Base-by-base conservation (phyloP, 2,888 invertebrate genomes). In the Orthosia gracilis region DNA sequence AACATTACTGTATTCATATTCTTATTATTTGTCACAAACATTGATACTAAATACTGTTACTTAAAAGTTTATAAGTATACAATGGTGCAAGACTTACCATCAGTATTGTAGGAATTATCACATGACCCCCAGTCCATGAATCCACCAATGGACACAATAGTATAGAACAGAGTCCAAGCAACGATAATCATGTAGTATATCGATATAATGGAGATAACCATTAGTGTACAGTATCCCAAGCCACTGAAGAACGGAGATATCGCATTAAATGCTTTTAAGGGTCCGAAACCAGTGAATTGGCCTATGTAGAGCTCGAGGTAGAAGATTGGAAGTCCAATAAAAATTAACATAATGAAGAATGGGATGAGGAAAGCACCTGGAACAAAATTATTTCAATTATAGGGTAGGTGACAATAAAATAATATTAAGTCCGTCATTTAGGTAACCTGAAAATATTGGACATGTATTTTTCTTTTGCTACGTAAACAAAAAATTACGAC, bases 131-230 rank as follows among this genome's bases (percentile, higher is more conserved):
- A 98, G 40, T 97, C 97, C 66, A 98, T 92, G 61, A 96, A 94
- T 0, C 97, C 95, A 17, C 96, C 95, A 80, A 98, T 97, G 0
- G 98, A 98, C 2, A 97, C 97, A 69, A 97, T 97, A 52, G 97
- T 97, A 91, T 98, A 98, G 91, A 98, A 98, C 26, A 98, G 92
- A 0, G 98, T 97, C 98, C 98, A 98, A 0, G 98, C 97, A 61
- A 98, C 98, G 78, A 98, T 98, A 54, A 98, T 97, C 97, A 98
- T 98, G 94, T 98, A 98, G 91, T 98, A 98, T 83, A 98, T 97
- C 23, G 97, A 97, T 68, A 98, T 97, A 58, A 98, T 94, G n/a
- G 97, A 96, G 55, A 98, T 97, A 40, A 98, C 97, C 54, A 98
- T 96, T 79, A 98, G 94, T 0, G 98, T 98, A 83, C 97, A 97